phyloP scores from a whole-genome alignment of 2,797 vertebrate genomes.

The Tapera naevia region DNA sequence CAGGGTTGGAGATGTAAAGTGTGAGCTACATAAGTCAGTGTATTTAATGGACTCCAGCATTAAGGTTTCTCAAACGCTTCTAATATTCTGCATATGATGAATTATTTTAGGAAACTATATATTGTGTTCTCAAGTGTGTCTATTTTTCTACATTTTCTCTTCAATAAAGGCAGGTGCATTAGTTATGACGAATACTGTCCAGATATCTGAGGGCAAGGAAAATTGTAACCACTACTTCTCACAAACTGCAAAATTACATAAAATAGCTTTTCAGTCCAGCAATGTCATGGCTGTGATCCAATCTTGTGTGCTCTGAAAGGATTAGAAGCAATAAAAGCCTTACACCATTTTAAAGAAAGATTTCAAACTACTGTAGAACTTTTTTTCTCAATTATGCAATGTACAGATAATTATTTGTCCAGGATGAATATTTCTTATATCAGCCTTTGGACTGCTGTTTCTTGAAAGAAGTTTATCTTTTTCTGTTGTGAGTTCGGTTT shows the following conservation, averaged over 20 bases:
- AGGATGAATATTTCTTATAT: neutral
- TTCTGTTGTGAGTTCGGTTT: neutral
- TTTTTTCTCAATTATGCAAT: neutral
- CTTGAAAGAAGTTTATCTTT: neutral
- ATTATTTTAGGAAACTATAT: neutral
- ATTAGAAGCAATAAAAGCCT: neutral
- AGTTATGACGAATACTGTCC: neutral
- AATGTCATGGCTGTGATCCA: neutral
- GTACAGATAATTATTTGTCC: neutral
- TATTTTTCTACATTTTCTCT: neutral
- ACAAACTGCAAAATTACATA: neutral
- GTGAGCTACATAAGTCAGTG: neutral
- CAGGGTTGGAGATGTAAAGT: neutral
- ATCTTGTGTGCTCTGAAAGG: neutral
- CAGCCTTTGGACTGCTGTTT: neutral
- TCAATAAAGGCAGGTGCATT: neutral
- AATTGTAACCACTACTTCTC: neutral
- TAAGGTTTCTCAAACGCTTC: neutral
- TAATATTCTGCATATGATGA: neutral
- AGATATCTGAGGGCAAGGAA: neutral
- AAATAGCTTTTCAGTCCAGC: constrained; percentile 5
- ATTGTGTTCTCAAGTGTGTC: neutral
- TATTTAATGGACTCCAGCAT: neutral
- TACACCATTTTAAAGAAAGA: neutral
- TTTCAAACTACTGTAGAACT: neutral